Evolutionary conservation across 2,797 vertebrate species (phyloP), one percentile per base, ranked within the genome.

Genomic region (Oreochromis grahami): DNA sequence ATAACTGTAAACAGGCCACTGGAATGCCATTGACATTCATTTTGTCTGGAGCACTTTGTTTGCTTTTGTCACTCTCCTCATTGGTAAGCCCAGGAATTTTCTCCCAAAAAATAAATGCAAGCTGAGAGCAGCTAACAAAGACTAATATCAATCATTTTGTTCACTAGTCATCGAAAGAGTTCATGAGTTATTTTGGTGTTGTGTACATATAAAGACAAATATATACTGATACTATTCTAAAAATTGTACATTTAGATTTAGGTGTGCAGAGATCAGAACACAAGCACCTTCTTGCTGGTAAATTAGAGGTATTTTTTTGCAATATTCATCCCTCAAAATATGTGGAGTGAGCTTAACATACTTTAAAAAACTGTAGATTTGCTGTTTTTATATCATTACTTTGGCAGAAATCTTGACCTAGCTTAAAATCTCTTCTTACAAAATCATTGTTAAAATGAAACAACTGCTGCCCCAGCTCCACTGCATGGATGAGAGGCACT

Each of bases 1-100:
- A 78, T 65, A 43, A 90, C 90, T 82, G 81, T 93, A 93, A 95
- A 95, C 93, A 90, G 90, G 85, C 84, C 84, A 53, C 87, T 85
- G 91, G 92, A 95, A 95, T 93, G 90, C 84, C 90, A 90, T 82
- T 91, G 92, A 93, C 94, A 91, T 96, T 95, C 91, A 94, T 93
- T 95, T 89, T 88, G 91, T 92, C 83, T 92, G 86, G 89, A 84
- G 81, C 84, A 55, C 60, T 63, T 68, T 89, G 88, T 78, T 88
- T 72, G 60, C 76, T 87, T 93, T 80, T 56, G 68, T 89, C 70
- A 7, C 55, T 82, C 36, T 24, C 21, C 17, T 80, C 24, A 5
- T 56, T 80, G 84, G 32, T 15, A 32, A 74, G 43, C 10, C 26
- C 70, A 32, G 70, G 26, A 19, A 29, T 8, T 50, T 51, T 51